Evolutionary conservation across 1,140 invertebrate species (phyloP), one percentile per base, ranked within the genome.

Genomic region (Drosophila setifemur): DNA sequence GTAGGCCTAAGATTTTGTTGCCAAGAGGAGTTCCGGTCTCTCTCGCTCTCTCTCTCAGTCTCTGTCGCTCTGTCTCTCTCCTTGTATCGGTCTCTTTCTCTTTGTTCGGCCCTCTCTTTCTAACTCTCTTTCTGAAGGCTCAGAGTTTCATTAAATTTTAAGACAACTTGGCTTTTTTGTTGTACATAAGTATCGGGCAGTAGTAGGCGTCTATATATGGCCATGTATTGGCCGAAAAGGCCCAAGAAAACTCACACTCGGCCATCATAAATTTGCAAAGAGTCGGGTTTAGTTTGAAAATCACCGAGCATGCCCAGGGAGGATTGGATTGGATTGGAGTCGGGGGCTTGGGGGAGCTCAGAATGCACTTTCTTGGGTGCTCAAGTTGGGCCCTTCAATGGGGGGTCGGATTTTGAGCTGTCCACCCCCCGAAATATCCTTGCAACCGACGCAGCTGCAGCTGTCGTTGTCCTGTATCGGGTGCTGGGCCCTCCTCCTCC

Each of bases 61-160:
- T 29, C 12, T 48, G 35, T 54, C 6, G 33, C 11, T 26, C 33
- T 8, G 5, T 28, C 21, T 16, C 11, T 12, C 11, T 9, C 42
- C 16, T 26, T 25, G 7, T 14, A 11, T 44, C 4, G 8, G 42
- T 44, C 42, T 18, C 25, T 44, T 21, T 25, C 19, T 21, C 19
- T 42, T 52, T 25, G 40, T 35, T 28, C n/a, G n/a, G n/a, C 21
- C 9, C 11, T 12, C 11, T 9, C 42, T 26, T 26, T 25, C 7
- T 14, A 11, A 26, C 4, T 44, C 42, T 18, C 25, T 44, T 21
- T 25, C 19, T 21, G 40, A 25, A 28, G 19, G 60, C 73, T 54
- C 43, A 40, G 66, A 66, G 77, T 86, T 86, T 85, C 79, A 85
- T 85, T 85, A 85, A 85, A 85, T 86, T 85, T 85, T 85, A 85